Conservation (phyloP, 2,888 invertebrate genomes). For the Xanthia icteritia region DNA sequence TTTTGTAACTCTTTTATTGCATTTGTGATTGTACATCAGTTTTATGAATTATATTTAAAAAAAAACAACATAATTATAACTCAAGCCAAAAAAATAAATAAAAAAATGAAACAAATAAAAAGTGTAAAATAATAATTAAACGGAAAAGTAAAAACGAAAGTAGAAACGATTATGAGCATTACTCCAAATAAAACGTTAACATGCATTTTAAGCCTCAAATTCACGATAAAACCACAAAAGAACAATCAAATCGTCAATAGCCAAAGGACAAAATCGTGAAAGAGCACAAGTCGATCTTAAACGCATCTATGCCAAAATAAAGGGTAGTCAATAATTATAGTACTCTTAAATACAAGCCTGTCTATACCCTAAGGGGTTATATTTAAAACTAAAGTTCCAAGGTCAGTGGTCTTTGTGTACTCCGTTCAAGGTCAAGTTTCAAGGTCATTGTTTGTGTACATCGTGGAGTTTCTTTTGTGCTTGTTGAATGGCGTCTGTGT, state of each 20-base stretch:
- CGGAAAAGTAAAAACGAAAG: too few species aligned
- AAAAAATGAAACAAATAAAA: too few species aligned
- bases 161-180: too few species aligned
- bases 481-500: constrained; percentile 11
- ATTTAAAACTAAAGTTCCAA: constrained; percentile 46
- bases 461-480: constrained; percentile 44
- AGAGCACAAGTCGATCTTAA: constrained; percentile 12
- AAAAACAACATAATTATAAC: too few species aligned
- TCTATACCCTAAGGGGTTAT: constrained; percentile 34
- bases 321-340: constrained; percentile 13
- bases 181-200: too few species aligned
- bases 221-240: constrained; percentile 2
- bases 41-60: too few species aligned
- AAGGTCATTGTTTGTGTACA: constrained; percentile 47
- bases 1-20: too few species aligned
- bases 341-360: constrained; percentile 37
- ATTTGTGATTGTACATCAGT: too few species aligned
- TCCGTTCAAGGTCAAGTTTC: constrained; percentile 22
- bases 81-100: too few species aligned
- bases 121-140: too few species aligned
- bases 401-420: constrained; percentile 35
- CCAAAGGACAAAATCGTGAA: not conserved
- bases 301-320: constrained; percentile 17
- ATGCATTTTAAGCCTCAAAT: too few species aligned
- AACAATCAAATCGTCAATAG: constrained; percentile 1